Evolutionary conservation across 2,888 invertebrate genomes (phyloP).

Genomic region (Mythimna impura): DNA sequence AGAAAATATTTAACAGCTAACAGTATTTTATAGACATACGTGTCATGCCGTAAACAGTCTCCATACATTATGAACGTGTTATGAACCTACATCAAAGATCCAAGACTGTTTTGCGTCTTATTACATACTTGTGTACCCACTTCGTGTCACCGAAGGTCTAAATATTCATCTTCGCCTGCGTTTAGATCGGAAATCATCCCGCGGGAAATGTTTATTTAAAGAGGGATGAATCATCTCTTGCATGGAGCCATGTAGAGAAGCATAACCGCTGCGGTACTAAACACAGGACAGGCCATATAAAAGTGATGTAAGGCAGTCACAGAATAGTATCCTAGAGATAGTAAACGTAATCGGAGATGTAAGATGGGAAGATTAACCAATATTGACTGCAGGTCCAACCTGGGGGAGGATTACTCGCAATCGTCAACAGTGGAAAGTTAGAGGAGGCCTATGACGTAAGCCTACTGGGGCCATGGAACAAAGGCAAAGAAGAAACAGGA

Average conservation of each 20-base stretch:
- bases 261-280: no score
- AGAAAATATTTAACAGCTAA: conserved; percentile 15
- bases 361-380: not conserved
- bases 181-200: not conserved
- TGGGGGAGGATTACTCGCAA: not conserved
- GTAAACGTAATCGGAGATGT: no score
- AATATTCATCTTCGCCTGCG: conserved; percentile 6
- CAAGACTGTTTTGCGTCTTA: conserved; percentile 14
- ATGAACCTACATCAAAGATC: not conserved
- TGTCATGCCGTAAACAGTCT: conserved; percentile 21
- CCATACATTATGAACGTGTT: not conserved
- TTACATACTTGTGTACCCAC: not conserved
- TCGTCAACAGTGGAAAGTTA: no score
- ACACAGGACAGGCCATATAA: no score
- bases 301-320: no score
- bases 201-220: no score
- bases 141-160: not conserved
- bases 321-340: no score
- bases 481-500: no score
- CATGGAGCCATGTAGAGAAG: no score
- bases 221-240: no score
- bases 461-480: no score
- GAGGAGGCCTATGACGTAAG: no score
- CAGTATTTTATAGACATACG: conserved; percentile 12
- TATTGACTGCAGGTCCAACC: not conserved